These are phyloP conservation scores for Potorous gilbertii DNA, from an alignment of 2,797 vertebrate genomes.

Conservation along the genomic window DNA sequence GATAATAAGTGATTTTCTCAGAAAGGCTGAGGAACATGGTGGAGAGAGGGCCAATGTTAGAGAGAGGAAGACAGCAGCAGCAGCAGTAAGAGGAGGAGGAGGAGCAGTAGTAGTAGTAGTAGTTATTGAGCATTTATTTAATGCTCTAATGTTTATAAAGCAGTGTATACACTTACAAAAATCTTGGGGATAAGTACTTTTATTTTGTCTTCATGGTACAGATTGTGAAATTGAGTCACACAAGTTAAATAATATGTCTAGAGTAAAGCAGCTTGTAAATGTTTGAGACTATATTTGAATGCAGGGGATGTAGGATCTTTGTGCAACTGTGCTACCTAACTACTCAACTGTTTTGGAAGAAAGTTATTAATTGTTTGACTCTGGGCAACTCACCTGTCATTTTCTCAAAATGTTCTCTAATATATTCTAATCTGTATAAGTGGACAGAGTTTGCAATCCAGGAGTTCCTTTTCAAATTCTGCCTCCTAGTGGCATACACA, in stretches of 20 bases:
- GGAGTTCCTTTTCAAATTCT: neutral
- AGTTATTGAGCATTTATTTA: too few species aligned
- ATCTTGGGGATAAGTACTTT: neutral
- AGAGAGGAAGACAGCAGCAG: neutral
- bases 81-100: neutral
- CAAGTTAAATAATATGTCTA: neutral
- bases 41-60: neutral
- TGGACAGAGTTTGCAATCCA: neutral
- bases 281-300: neutral
- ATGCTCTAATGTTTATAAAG: neutral
- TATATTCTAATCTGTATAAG: neutral
- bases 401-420: neutral
- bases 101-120: neutral
- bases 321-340: neutral
- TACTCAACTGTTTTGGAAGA: neutral
- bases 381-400: neutral
- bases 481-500: too few species aligned
- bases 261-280: neutral
- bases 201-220: neutral
- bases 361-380: neutral
- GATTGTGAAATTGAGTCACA: neutral
- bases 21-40: neutral
- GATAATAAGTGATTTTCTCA: conserved; percentile 64
- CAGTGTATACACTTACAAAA: neutral
- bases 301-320: neutral